Evolutionary conservation across 2,113 vertebrate species (phyloP).

Genomic region (Scartelaos histophorus): DNA sequence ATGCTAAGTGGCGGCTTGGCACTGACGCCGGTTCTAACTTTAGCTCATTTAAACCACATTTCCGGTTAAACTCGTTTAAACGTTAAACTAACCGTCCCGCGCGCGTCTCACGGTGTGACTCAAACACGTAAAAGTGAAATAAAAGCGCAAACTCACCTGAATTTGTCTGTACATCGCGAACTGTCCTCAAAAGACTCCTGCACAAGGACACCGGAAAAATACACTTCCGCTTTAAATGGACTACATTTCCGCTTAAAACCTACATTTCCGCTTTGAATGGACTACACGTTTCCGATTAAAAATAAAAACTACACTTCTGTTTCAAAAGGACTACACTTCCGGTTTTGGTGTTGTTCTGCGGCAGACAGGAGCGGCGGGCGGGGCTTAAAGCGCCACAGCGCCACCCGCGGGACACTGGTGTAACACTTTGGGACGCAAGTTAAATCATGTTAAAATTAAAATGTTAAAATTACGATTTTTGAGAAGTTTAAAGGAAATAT

Average conservation of each 20-base stretch:
- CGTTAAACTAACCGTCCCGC: accelerated
- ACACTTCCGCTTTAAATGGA: slow-evolving; percentile 25
- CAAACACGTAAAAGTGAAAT: neutral
- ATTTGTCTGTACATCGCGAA: slow-evolving; percentile 49
- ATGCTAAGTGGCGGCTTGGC: slow-evolving; percentile 18
- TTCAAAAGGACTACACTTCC: neutral
- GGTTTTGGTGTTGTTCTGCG: slow-evolving; percentile 42
- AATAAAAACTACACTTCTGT: slow-evolving; percentile 35
- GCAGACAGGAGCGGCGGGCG: accelerated
- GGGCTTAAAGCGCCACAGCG: neutral
- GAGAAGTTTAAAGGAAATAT: no score
- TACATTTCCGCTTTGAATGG: slow-evolving; percentile 28
- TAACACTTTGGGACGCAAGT: no score
- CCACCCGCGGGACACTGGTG: slow-evolving; percentile 14
- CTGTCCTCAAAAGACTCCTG: neutral
- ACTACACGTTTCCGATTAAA: neutral
- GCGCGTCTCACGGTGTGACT: no score
- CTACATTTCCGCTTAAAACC: no score
- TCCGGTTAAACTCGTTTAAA: accelerated
- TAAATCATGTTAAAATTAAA: no score
- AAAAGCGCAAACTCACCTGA: slow-evolving; percentile 31
- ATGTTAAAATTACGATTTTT: no score
- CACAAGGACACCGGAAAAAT: slow-evolving; percentile 60
- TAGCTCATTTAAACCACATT: neutral
- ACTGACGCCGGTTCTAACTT: slow-evolving; percentile 36